Evolutionary conservation across 2,888 invertebrate species (phyloP).

Genomic region (Ernsta delagoae): DNA sequence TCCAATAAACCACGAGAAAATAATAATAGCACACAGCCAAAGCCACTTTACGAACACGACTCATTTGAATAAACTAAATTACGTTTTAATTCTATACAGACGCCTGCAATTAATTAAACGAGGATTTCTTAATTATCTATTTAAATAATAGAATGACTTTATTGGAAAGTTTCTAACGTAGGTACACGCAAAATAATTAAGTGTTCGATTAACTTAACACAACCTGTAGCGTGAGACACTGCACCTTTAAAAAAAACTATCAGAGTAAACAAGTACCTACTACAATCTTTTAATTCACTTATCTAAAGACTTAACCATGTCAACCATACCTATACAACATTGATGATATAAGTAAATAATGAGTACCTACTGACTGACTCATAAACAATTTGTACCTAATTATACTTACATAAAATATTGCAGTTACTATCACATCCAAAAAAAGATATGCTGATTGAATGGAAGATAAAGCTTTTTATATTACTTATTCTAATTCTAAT

Average conservation of each 20-base stretch:
- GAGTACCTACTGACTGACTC: too few species aligned
- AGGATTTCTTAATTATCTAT: constrained; percentile 80
- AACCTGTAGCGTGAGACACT: background rate
- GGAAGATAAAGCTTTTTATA: constrained; percentile 13
- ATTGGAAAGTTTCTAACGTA: constrained; percentile 70
- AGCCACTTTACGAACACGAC: constrained; percentile 72
- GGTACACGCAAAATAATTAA: constrained; percentile 79
- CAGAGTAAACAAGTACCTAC: background rate
- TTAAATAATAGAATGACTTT: constrained; percentile 77
- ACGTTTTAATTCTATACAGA: constrained; percentile 70
- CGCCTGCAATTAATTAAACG: constrained; percentile 76
- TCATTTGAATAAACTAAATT: constrained; percentile 83
- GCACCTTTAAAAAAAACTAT: background rate
- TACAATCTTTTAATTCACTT: background rate
- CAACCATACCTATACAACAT: too few species aligned
- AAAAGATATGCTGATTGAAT: background rate
- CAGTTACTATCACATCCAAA: background rate
- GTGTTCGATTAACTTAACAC: constrained; percentile 71
- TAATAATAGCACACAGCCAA: constrained; percentile 81
- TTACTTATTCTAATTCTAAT: background rate
- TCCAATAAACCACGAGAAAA: constrained; percentile 79
- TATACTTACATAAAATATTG: background rate
- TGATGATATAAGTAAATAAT: too few species aligned
- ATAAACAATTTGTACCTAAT: background rate
- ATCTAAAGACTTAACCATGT: too few species aligned